Evolutionary conservation across 1,140 invertebrate species (phyloP).

Genomic region (Sitodiplosis mosellana): DNA sequence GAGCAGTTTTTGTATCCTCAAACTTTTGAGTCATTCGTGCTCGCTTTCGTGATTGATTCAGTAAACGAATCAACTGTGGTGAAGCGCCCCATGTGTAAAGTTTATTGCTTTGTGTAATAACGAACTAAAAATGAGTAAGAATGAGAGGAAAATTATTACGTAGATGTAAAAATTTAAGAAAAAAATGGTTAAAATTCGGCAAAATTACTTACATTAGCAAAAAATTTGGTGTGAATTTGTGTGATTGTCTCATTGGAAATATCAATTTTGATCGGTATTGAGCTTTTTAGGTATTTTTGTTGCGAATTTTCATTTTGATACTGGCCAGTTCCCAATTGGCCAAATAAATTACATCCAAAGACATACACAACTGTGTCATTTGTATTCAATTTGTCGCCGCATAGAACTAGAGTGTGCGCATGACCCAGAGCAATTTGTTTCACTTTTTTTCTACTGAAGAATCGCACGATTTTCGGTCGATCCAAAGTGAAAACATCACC

Average conservation of each 20-base stretch:
- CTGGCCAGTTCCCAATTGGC: constrained; percentile 50
- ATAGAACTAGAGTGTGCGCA: constrained; percentile 50
- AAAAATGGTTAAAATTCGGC: too few relatives aligned
- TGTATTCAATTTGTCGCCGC: constrained; percentile 17
- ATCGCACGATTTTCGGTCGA: constrained; percentile 36
- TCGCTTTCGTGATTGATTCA: constrained; percentile 42
- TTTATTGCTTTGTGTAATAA: constrained; percentile 42
- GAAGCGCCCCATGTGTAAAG: constrained; percentile 62
- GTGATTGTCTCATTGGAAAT: constrained; percentile 32
- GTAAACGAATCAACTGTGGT: constrained; percentile 50
- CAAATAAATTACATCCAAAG: constrained; percentile 63
- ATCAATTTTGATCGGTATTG: constrained; percentile 31
- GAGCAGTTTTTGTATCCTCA: constrained; percentile 1
- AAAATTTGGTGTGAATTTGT: constrained; percentile 55
- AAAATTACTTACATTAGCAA: constrained; percentile 68
- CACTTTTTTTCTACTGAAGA: constrained; percentile 28
- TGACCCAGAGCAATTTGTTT: constrained; percentile 47
- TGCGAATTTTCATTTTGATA: not conserved
- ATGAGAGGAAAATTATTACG: too few relatives aligned
- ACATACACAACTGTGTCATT: constrained; percentile 38
- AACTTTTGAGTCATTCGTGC: constrained; percentile 30
- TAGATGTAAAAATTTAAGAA: too few relatives aligned
- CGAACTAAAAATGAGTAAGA: constrained; percentile 51
- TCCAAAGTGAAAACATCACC: constrained; percentile 43
- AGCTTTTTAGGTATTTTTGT: not conserved